Evolutionary conservation across 2,113 vertebrate species (phyloP).

Genomic region (Prinia subflava): DNA sequence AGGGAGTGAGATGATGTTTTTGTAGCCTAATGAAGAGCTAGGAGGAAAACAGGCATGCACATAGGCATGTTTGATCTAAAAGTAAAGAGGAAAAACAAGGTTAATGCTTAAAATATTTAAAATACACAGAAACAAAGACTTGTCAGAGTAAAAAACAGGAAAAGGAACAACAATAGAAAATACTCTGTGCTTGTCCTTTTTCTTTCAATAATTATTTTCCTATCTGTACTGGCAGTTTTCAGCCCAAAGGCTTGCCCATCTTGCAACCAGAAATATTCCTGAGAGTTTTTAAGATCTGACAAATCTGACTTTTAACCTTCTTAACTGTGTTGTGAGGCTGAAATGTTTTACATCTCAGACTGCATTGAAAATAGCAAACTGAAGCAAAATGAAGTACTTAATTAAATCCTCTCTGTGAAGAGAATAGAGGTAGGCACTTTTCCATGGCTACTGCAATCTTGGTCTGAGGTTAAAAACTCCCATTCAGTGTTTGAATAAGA

Average conservation of each 20-base stretch:
- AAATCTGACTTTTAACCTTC: neutral
- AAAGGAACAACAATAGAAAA: neutral
- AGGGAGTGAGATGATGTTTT: neutral
- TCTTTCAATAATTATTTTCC: neutral
- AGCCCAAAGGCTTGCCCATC: neutral
- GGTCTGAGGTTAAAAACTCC: neutral
- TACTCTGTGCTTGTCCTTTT: neutral
- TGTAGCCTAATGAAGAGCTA: neutral
- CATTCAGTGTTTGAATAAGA: neutral
- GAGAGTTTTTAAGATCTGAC: neutral
- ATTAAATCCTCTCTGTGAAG: neutral
- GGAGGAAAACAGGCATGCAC: neutral
- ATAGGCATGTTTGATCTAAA: neutral
- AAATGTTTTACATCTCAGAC: neutral
- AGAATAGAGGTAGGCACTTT: neutral
- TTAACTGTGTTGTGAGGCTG: neutral
- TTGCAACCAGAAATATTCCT: neutral
- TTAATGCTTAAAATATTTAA: neutral
- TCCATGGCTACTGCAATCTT: neutral
- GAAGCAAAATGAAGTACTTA: neutral
- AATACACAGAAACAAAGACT: neutral
- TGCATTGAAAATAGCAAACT: neutral
- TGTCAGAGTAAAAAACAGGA: neutral
- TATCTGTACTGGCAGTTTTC: neutral
- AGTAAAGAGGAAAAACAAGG: neutral